Base-by-base conservation (phyloP, 2,888 invertebrate species). In the Gnatocerus cornutus region DNA sequence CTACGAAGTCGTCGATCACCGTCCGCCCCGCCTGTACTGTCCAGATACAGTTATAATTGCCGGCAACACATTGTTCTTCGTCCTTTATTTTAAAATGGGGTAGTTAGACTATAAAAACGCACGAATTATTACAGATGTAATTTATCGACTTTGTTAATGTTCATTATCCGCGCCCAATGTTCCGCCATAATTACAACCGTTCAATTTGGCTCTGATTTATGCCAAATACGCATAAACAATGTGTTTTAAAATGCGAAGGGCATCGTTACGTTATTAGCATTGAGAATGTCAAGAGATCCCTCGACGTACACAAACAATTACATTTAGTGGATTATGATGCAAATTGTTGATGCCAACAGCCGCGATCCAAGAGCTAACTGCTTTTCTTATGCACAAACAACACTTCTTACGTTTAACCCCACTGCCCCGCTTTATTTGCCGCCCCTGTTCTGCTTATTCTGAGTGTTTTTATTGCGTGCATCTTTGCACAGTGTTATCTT, bases 11-110 rank as follows among this genome's bases (percentile, higher is more conserved):
- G 69, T 72, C 72, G 69, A 68, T 72, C 72, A 72, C 29, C 10
- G 10, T 8, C 39, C 61, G 37, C 61, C 45, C 71, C 70, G 74
- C 71, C 71, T 73, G 62, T 64, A 63, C 62, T 69, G 68, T 66
- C 71, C 72, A 73, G 79, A 81, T 80, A 81, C 81, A 79, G 79
- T 80, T 79, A 81, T 82, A 81, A 82, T 80, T 81, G 82, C 81
- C 76, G 76, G 81, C 81, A 81, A 82, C 82, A 81, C 79, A 80
- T 81, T 80, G 61, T 61, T 48, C 48, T 61, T 61, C 61, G 81
- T 80, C 79, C 70, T 73, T 76, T 74, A 71, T 76, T 76, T 75
- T 76, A 77, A 82, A 81, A 79, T 80, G n/a, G 81, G 55, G 77
- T 78, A 78, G 80, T 79, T 79, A 77, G 78, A 78, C 78, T 79